phyloP scores from a whole-genome alignment of 1,140 invertebrate genomes.

The Drosophila nikananu region DNA sequence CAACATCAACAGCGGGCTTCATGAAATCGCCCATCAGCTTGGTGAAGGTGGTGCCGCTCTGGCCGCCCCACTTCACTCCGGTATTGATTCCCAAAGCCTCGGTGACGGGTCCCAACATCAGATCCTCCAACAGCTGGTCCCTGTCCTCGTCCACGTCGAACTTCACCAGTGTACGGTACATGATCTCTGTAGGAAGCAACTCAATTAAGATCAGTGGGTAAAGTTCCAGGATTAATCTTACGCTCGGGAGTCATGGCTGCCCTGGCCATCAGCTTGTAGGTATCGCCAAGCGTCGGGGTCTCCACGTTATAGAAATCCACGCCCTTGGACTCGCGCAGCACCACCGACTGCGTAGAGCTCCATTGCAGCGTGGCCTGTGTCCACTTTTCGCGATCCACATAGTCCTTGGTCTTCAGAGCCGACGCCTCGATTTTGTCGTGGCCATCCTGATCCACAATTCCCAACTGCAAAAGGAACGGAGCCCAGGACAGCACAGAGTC shows the following conservation, averaged over 20 bases:
- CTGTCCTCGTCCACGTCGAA: slow-evolving; percentile 75
- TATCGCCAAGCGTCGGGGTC: slow-evolving; percentile 70
- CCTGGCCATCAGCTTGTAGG: slow-evolving; percentile 35
- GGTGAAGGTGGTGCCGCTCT: slow-evolving; percentile 88
- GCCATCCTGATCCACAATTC: slow-evolving; percentile 88
- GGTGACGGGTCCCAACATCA: slow-evolving; percentile 91
- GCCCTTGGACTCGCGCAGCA: slow-evolving; percentile 87
- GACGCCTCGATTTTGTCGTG: slow-evolving; percentile 86
- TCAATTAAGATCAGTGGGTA: background rate
- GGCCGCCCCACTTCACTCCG: slow-evolving; percentile 88
- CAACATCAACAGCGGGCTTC: slow-evolving; percentile 91
- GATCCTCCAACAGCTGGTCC: slow-evolving; percentile 83
- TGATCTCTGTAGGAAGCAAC: slow-evolving; percentile 51
- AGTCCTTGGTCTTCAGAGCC: slow-evolving; percentile 86
- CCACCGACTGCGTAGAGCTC: slow-evolving; percentile 87
- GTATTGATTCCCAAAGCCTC: slow-evolving; percentile 88
- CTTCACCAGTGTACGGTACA: slow-evolving; percentile 80
- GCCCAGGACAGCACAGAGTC: slow-evolving; percentile 93
- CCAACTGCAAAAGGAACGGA: slow-evolving; percentile 87
- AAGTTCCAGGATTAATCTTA: background rate
- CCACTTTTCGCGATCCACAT: slow-evolving; percentile 87
- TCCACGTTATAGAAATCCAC: slow-evolving; percentile 94
- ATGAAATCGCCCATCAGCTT: slow-evolving; percentile 91
- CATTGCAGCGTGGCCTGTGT: slow-evolving; percentile 88
- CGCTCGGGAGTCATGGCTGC: slow-evolving; percentile 47